Base-by-base conservation (phyloP, 2,113 vertebrate genomes). In the Psittacula cyanocephala region DNA sequence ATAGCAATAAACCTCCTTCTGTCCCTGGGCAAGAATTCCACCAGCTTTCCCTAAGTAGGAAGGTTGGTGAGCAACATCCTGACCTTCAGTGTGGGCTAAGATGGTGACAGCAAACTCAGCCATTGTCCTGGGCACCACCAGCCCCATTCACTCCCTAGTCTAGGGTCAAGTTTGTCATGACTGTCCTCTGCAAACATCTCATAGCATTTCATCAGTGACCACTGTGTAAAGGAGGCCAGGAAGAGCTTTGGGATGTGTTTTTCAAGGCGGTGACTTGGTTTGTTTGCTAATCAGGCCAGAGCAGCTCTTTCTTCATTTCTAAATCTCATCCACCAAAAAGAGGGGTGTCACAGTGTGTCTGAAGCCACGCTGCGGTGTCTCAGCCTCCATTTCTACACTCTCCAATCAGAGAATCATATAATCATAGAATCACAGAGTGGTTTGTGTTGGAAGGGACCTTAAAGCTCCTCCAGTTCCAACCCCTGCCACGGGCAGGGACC, bases 401-500 rank as follows among this genome's bases (percentile, higher is more conserved):
- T 44, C 33, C 27, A 71, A 3, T 23, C 41, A 50, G 25, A n/a
- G 18, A 3, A 14, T 59, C 57, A 59, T 24, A 35, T 22, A 35
- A 59, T 15, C 57, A 59, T 24, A 35, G 33, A 35, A 59, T 15
- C 20, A 9, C 0, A 1, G 57, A 15, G 4, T 14, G 6, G 33
- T 35, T 59, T 2, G 13, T 2, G 20, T 59, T 59, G 57, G 33
- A 59, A 59, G 6, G 57, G 57, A 59, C 0, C 20, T 59, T 16
- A n/a, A n/a, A 23, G 20, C 4, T 23, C 33, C 4, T n/a, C 57
- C 57, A n/a, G 8, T 0, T 5, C 57, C 57, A n/a, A 3, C 57
- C 31, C 12, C 5, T 57, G 19, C 55, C 55, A 22, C 0, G 0
- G 18, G 18, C 55, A 57, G 55, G 1, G 12, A n/a, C 57, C 2